A percentile compares a stretch with the other conserved stretches of the same genome.
These are phyloP conservation scores for Stratiolaelaps scimitus DNA, from an alignment of 1,140 invertebrate genomes.

Conservation along the genomic window DNA sequence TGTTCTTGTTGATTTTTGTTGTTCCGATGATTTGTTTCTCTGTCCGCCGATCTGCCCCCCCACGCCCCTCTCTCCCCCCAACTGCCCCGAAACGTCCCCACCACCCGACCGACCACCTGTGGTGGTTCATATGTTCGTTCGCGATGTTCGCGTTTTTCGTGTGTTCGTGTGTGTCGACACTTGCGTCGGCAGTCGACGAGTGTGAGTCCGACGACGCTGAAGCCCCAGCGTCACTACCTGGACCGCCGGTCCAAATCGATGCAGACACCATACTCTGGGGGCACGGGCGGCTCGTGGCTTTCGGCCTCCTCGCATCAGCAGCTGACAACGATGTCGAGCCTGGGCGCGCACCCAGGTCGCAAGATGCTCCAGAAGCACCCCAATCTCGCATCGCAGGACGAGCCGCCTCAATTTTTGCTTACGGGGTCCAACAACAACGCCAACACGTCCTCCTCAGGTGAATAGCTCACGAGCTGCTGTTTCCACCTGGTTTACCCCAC, in stretches of 20 bases:
- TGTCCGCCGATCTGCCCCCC: not conserved
- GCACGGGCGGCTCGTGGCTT: not conserved
- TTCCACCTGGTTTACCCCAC: too few species aligned
- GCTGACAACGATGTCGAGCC: conserved; percentile 24
- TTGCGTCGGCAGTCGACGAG: conserved; percentile 3
- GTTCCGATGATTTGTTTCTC: conserved; percentile 15
- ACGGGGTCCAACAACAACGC: not conserved
- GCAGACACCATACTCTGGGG: conserved; percentile 25
- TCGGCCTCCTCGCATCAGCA: conserved; percentile 26
- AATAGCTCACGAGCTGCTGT: not conserved
- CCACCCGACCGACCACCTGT: not conserved
- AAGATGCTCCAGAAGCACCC: conserved; percentile 25
- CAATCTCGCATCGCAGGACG: conserved; percentile 27
- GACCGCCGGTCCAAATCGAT: conserved; percentile 27
- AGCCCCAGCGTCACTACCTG: conserved; percentile 19
- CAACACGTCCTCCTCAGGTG: conserved; percentile 16
- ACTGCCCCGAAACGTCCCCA: too few species aligned
- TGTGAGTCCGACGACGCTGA: conserved; percentile 28
- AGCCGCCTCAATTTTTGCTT: conserved; percentile 26
- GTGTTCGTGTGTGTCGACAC: not conserved
- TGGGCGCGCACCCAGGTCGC: conserved; percentile 24
- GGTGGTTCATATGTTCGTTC: not conserved
- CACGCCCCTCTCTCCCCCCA: not conserved
- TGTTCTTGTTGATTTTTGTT: not conserved
- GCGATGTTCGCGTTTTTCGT: conserved; percentile 2